phyloP scores from a whole-genome alignment of 2,888 invertebrate species.

The Synanthedon andrenaeformis region DNA sequence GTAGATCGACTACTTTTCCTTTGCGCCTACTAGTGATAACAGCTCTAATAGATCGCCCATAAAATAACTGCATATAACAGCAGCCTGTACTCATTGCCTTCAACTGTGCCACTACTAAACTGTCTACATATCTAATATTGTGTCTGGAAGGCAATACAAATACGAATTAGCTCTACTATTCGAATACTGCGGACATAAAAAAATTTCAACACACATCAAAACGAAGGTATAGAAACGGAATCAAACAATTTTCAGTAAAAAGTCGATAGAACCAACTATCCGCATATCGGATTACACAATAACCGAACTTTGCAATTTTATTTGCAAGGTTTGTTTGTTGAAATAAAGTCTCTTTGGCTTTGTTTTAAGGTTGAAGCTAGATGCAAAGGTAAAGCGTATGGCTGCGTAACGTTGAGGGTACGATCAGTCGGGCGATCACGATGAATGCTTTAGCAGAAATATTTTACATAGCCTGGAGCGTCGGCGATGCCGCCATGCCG shows the following conservation, averaged over 20 bases:
- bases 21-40: constrained; percentile 3
- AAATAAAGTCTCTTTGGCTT: constrained; percentile 25
- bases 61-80: too few relatives aligned
- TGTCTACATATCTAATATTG: too few relatives aligned
- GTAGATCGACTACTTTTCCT: not conserved
- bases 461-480: constrained; percentile 66
- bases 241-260: constrained; percentile 49
- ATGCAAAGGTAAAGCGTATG: constrained; percentile 25
- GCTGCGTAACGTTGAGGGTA: constrained; percentile 44
- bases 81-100: too few relatives aligned
- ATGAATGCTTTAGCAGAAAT: constrained; percentile 70
- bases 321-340: not conserved
- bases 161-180: too few relatives aligned
- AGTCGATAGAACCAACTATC: constrained; percentile 52
- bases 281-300: constrained; percentile 60
- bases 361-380: constrained; percentile 11
- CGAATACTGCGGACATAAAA: not conserved
- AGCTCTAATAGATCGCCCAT: too few relatives aligned
- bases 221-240: constrained; percentile 26
- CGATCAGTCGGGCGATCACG: constrained; percentile 63
- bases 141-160: too few relatives aligned
- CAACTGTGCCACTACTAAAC: too few relatives aligned
- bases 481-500: constrained; percentile 46
- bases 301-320: constrained; percentile 25
- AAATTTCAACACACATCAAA: constrained; percentile 19